Evolutionary conservation across 2,888 invertebrate species (phyloP), one percentile per base, ranked within the genome.

Genomic region (Hartigia nigra): DNA sequence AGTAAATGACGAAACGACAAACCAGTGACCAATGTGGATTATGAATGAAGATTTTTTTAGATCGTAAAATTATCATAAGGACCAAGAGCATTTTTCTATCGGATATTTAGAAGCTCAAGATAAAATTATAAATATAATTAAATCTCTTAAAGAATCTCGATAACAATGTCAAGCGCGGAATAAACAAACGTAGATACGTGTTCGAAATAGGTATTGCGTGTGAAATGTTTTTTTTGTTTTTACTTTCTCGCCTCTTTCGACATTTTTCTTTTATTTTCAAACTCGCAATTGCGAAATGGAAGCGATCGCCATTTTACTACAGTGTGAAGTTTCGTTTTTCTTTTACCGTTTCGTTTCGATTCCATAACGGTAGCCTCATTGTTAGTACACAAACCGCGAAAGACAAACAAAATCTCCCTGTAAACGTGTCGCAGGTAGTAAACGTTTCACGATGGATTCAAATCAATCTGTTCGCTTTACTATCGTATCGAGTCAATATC

Each of bases 181-280:
- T 72, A 31, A 72, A 72, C 32, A 31, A 72, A 72, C 23, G 39
- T 39, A 39, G 1, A 23, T 12, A 12, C 12, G 72, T 31, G 14
- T 31, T 9, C 11, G 72, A 72, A 12, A 31, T 31, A 72, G 72
- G 5, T 31, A 72, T 12, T 72, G 72, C 72, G 72, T 23, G 32
- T 72, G 32, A 72, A 72, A n/a, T n/a, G n/a, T n/a, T n/a, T 72
- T 72, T 31, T 72, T 72, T 72, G 31, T 31, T 72, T 72, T 72
- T 3, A 31, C 72, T 55, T 23, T 55, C 39, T 0, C 39, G 39
- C 5, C 23, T 23, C 39, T 39, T 39, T 39, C 23, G 39, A 37
- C 3, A 23, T 12, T 4, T 55, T 39, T 55, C 23, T 55, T 55
- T 23, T 55, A 1, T 23, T 23, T 23, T 55, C 23, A 55, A 14